Evolutionary conservation across 1,140 invertebrate genomes (phyloP).

Genomic region (Meloidogyne exigua): DNA sequence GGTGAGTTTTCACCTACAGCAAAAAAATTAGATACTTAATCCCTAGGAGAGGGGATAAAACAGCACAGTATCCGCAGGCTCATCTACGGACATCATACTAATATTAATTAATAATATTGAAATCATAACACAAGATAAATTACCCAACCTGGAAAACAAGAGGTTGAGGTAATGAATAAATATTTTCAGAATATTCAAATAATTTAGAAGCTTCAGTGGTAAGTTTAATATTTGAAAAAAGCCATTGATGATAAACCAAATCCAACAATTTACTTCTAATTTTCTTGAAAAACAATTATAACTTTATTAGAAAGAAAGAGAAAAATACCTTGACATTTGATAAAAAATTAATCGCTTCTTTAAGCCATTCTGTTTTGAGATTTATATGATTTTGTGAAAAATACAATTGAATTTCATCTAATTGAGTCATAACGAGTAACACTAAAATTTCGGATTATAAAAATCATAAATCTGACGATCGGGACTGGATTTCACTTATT

Average conservation of each 20-base stretch:
- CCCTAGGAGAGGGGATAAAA: too few relatives aligned
- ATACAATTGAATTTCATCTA: neutral
- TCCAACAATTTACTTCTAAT: neutral
- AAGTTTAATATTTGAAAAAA: slow-evolving; percentile 15
- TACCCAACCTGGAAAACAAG: slow-evolving; percentile 7
- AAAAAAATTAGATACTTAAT: too few relatives aligned
- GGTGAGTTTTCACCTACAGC: too few relatives aligned
- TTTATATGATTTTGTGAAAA: slow-evolving; percentile 11
- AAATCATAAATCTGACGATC: too few relatives aligned
- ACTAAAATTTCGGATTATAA: too few relatives aligned
- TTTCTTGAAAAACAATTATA: slow-evolving; percentile 8
- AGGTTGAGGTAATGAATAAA: neutral
- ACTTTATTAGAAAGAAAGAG: neutral
- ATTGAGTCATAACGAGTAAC: neutral
- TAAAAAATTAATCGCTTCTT: neutral
- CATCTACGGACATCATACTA: too few relatives aligned
- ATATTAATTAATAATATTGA: too few relatives aligned
- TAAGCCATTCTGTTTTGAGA: slow-evolving; percentile 5
- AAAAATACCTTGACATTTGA: neutral
- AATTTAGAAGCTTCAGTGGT: neutral
- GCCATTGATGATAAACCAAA: slow-evolving; percentile 25
- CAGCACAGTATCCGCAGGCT: too few relatives aligned
- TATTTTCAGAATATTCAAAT: neutral
- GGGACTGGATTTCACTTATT: too few relatives aligned
- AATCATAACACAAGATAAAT: neutral